These are phyloP conservation scores for Pheosia gnoma DNA, from an alignment of 2,888 invertebrate genomes.

Conservation along the genomic window DNA sequence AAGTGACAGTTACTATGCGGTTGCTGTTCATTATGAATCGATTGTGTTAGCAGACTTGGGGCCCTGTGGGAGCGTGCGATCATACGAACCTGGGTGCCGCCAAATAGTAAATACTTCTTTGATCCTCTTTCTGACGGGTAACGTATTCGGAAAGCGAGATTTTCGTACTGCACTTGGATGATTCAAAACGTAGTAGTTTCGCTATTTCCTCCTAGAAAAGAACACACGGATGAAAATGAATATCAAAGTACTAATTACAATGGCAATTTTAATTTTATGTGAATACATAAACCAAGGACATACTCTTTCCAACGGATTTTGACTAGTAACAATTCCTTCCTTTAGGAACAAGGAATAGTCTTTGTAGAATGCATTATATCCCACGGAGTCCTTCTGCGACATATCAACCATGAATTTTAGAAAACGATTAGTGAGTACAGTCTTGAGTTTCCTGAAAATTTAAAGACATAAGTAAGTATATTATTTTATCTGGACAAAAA, in stretches of 20 bases:
- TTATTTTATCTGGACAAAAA: too few relatives aligned
- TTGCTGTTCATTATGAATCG: too few relatives aligned
- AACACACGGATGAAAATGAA: not conserved
- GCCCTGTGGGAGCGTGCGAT: not conserved
- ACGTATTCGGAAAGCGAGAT: slow-evolving; percentile 93
- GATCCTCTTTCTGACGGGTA: slow-evolving; percentile 89
- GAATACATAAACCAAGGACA: not conserved
- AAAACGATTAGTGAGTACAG: slow-evolving; percentile 92
- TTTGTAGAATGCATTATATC: slow-evolving; percentile 93
- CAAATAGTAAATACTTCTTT: slow-evolving; percentile 95
- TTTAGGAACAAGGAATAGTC: slow-evolving; percentile 97
- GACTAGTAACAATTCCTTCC: slow-evolving; percentile 96
- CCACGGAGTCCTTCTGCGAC: slow-evolving; percentile 91
- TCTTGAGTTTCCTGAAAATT: slow-evolving; percentile 87
- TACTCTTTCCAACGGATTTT: slow-evolving; percentile 92
- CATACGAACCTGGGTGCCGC: slow-evolving; percentile 92
- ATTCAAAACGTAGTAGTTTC: slow-evolving; percentile 95
- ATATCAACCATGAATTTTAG: slow-evolving; percentile 94
- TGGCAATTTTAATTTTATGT: not conserved
- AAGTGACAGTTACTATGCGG: too few relatives aligned
- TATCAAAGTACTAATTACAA: not conserved
- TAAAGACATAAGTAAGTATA: not conserved
- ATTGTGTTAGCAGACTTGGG: too few relatives aligned
- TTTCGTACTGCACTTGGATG: slow-evolving; percentile 90
- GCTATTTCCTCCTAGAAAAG: slow-evolving; percentile 91